These are phyloP conservation scores for Drosophila mayaguana DNA, from an alignment of 2,888 invertebrate species.

Conservation along the genomic window DNA sequence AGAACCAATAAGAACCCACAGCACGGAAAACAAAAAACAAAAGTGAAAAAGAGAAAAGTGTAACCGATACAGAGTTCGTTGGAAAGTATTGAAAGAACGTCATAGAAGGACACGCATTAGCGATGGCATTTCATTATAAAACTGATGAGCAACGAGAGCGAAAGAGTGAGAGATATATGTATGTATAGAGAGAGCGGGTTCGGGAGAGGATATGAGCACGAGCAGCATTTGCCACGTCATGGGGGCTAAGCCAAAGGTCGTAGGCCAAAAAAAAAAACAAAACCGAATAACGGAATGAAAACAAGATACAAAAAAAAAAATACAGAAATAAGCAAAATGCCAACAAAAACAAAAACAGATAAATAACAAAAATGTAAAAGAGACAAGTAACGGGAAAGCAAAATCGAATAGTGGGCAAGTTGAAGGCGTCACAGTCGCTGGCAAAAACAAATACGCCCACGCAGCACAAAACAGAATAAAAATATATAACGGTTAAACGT, in stretches of 20 bases:
- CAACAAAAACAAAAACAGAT: slow-evolving; percentile 23
- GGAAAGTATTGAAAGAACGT: slow-evolving; percentile 60
- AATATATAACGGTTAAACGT: slow-evolving; percentile 28
- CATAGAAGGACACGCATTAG: slow-evolving; percentile 61
- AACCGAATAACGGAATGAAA: slow-evolving; percentile 39
- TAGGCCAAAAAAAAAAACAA: slow-evolving; percentile 54
- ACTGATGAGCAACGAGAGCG: slow-evolving; percentile 13
- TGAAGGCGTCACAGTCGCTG: slow-evolving; percentile 3
- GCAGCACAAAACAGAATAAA: slow-evolving; percentile 31
- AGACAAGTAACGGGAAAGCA: slow-evolving; percentile 15
- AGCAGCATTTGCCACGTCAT: slow-evolving; percentile 51
- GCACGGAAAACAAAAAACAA: neutral
- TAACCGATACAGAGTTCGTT: slow-evolving; percentile 51
- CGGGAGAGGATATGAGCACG: slow-evolving; percentile 27
- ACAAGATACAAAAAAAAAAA: slow-evolving; percentile 18
- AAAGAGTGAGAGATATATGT: neutral
- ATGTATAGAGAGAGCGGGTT: neutral
- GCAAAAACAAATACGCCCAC: slow-evolving; percentile 21
- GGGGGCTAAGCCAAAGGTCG: slow-evolving; percentile 51
- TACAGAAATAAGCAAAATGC: slow-evolving; percentile 1
- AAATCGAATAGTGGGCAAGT: slow-evolving; percentile 17
- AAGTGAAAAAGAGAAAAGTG: slow-evolving; percentile 21
- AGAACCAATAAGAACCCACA: neutral
- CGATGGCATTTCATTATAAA: slow-evolving; percentile 61
- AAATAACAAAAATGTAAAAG: slow-evolving; percentile 48